Base-by-base conservation (phyloP, 1,140 invertebrate species). In the Zaprionus camerounensis region DNA sequence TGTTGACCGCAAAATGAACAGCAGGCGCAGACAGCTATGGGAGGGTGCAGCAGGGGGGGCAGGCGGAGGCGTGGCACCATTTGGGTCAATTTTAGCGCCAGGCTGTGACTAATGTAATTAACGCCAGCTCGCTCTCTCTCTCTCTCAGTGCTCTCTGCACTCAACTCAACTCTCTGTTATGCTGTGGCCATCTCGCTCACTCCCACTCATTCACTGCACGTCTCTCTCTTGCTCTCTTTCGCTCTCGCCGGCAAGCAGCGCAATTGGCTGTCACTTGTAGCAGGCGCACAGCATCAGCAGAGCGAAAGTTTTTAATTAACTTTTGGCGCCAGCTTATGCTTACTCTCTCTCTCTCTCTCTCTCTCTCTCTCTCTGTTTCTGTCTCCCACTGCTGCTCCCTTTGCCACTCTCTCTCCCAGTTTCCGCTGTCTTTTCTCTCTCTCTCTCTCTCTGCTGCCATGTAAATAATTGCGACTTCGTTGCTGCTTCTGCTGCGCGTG, bases 191-290 rank as follows among this genome's bases (percentile, higher is more conserved):
- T 71, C 24, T 15, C 49, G n/a, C 56, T 67, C 69, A 55, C 61
- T 63, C 51, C 49, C 76, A 41, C 51, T 49, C 53, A 61, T 22
- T 49, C 3, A 3, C 11, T 7, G 12, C 36, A 20, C 64, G 34
- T 36, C 34, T 76, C 59, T 69, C 65, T 68, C 38, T 55, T 66
- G 49, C 67, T 59, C 75, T 67, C 70, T 73, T 63, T 68, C 77
- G 56, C 61, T 71, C 66, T 69, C 22, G 59, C 22, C 49, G 46
- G 44, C 55, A 67, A 46, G 34, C 59, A 51, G 78, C 68, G 66
- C 80, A 82, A 83, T 78, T 86, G 71, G 63, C 77, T 79, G 83
- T 77, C 84, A 82, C 80, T 87, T 87, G 83, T 69, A 87, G 57
- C 78, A 87, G 83, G 83, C 78, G 69, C 71, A 5, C 83, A 87